Percentiles rank a stretch among this genome's conserved stretches.
Conservation (phyloP, 2,797 vertebrate species). For the Amblyopsis hoosieri region DNA sequence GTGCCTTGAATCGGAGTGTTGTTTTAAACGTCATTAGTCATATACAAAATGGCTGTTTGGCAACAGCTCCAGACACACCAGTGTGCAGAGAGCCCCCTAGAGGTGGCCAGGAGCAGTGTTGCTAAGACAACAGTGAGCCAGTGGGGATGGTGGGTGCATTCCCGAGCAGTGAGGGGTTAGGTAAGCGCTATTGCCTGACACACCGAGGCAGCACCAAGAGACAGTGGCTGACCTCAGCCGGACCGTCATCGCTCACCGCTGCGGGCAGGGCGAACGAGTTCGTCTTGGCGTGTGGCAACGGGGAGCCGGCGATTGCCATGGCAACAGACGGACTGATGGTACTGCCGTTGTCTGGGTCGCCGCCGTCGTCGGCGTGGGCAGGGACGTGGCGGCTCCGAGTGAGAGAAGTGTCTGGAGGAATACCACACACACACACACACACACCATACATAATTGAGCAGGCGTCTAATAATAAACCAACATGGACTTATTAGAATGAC, state of each 20-base stretch:
- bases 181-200: conserved; percentile 6
- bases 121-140: not conserved
- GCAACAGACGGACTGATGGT: conserved; percentile 90
- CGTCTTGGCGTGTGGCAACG: conserved; percentile 82
- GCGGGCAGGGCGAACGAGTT: conserved; percentile 79
- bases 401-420: conserved; percentile 76
- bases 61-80: conserved; percentile 1
- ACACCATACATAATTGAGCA: conserved; percentile 4
- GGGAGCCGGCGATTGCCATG: conserved; percentile 92
- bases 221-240: conserved; percentile 42
- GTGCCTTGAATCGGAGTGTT: not conserved
- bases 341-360: conserved; percentile 76
- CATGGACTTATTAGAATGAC: not conserved
- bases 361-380: conserved; percentile 77
- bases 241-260: conserved; percentile 76
- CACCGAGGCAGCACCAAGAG: no score
- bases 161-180: conserved; percentile 4
- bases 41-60: conserved; percentile 37
- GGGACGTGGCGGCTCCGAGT: conserved; percentile 81
- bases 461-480: not conserved
- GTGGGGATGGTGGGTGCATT: conserved; percentile 10
- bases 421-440: conserved; percentile 26
- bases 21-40: conserved; percentile 20
- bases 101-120: conserved; percentile 38
- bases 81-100: conserved; percentile 48